Conservation (phyloP, 1,140 invertebrate species). For the Oedothorax gibbosus region DNA sequence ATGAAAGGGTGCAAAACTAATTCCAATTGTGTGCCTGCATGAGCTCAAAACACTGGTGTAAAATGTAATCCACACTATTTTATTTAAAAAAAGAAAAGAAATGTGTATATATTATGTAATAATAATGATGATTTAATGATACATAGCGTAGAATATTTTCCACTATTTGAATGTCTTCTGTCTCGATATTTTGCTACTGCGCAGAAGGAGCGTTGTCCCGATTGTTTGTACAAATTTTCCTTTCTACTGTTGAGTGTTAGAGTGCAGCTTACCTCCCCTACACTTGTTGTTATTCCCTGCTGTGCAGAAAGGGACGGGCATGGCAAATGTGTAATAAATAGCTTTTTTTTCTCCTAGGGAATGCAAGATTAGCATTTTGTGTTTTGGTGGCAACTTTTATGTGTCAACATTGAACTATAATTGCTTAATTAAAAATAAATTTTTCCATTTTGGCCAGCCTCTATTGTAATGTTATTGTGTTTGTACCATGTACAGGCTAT, state of each 20-base stretch:
- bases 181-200: slow-evolving; percentile 47
- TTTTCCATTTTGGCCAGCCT: too few species aligned
- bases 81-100: slow-evolving; percentile 35
- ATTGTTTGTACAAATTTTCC: slow-evolving; percentile 39
- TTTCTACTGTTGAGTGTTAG: slow-evolving; percentile 57
- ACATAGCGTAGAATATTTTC: slow-evolving; percentile 49
- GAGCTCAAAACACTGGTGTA: slow-evolving; percentile 52
- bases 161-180: slow-evolving; percentile 48
- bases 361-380: too few species aligned
- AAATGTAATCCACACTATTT: slow-evolving; percentile 47
- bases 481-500: too few species aligned
- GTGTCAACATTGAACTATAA: too few species aligned
- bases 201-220: slow-evolving; percentile 7
- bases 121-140: slow-evolving; percentile 14
- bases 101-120: slow-evolving; percentile 53
- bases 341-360: too few species aligned
- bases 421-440: too few species aligned
- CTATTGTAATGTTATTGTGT: too few species aligned
- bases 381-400: too few species aligned
- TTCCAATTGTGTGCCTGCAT: slow-evolving; percentile 47
- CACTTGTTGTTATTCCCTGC: slow-evolving; percentile 37
- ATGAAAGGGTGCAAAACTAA: slow-evolving; percentile 18
- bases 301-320: slow-evolving; percentile 8
- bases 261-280: slow-evolving; percentile 23
- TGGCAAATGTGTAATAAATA: slow-evolving; percentile 7